These are phyloP conservation scores for Tenthredo notha DNA, from an alignment of 2,888 invertebrate species.

Conservation along the genomic window DNA sequence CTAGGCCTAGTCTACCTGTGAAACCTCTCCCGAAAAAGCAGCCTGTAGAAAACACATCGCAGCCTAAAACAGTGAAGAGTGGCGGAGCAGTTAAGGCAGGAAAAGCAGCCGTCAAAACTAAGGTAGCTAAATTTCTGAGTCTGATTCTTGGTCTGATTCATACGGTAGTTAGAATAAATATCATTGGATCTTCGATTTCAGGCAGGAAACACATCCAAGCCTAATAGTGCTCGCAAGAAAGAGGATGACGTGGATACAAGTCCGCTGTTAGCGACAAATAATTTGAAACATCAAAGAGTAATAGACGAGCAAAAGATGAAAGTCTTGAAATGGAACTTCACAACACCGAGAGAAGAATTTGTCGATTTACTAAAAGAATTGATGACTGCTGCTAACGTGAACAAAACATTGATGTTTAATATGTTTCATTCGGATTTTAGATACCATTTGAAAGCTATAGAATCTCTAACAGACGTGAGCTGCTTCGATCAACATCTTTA, in stretches of 20 bases:
- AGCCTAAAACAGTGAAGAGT: slow-evolving; percentile 81
- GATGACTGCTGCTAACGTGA: slow-evolving; percentile 93
- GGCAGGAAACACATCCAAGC: slow-evolving; percentile 66
- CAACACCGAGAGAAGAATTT: slow-evolving; percentile 95
- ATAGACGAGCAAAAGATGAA: slow-evolving; percentile 97
- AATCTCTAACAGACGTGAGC: slow-evolving; percentile 87
- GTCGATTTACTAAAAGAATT: slow-evolving; percentile 94
- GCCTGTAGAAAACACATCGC: slow-evolving; percentile 80
- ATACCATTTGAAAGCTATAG: slow-evolving; percentile 97
- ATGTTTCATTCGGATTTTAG: slow-evolving; percentile 97
- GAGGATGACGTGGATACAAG: slow-evolving; percentile 90
- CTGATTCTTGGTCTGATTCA: not conserved
- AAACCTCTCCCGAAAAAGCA: slow-evolving; percentile 86
- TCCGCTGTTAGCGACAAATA: slow-evolving; percentile 90
- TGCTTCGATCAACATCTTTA: not conserved
- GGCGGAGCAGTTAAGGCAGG: slow-evolving; percentile 79
- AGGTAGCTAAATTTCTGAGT: slow-evolving; percentile 74
- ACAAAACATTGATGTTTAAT: slow-evolving; percentile 91
- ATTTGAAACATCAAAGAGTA: slow-evolving; percentile 94
- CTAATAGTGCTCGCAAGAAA: slow-evolving; percentile 83
- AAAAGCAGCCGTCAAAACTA: slow-evolving; percentile 80
- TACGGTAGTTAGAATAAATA: not conserved
- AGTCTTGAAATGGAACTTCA: slow-evolving; percentile 97
- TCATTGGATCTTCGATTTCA: slow-evolving; percentile 25
- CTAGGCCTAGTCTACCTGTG: slow-evolving; percentile 89